A percentile compares a stretch with the other conserved stretches of the same genome.
Evolutionary conservation across 1,140 invertebrate species (phyloP).

Genomic region (Kradibia gibbosae): DNA sequence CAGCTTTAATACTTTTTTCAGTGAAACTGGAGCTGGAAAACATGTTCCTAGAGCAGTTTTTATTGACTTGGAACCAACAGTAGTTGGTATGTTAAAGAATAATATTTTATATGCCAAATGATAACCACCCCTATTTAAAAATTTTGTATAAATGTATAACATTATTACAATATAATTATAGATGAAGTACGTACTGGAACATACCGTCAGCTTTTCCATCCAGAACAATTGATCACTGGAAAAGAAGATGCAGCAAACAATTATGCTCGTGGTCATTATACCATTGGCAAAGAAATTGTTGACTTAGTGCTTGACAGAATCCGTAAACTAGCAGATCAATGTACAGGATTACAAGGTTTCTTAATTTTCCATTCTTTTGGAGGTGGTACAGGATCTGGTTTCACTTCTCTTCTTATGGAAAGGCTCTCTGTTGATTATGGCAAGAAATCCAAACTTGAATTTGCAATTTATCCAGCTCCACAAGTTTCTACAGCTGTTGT

Average conservation of each 20-base stretch:
- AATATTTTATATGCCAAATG: not conserved
- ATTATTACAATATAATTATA: slow-evolving; percentile 50
- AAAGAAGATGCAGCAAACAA: slow-evolving; percentile 55
- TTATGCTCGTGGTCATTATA: slow-evolving; percentile 71
- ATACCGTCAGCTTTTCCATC: slow-evolving; percentile 76
- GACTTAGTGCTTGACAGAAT: slow-evolving; percentile 77
- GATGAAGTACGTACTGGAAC: slow-evolving; percentile 75
- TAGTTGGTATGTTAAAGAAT: slow-evolving; percentile 65
- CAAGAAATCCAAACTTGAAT: slow-evolving; percentile 81
- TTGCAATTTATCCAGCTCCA: slow-evolving; percentile 80
- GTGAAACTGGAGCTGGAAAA: slow-evolving; percentile 70
- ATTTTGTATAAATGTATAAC: not conserved
- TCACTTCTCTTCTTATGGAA: slow-evolving; percentile 81
- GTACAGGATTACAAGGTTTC: slow-evolving; percentile 78
- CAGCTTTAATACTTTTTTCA: slow-evolving; percentile 77
- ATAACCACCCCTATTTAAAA: not conserved
- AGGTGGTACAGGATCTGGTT: slow-evolving; percentile 81
- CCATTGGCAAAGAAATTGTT: slow-evolving; percentile 82
- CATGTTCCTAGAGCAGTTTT: slow-evolving; percentile 67
- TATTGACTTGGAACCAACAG: slow-evolving; percentile 74
- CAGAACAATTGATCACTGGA: slow-evolving; percentile 78
- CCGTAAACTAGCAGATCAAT: slow-evolving; percentile 75
- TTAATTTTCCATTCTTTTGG: slow-evolving; percentile 85
- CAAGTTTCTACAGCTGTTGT: slow-evolving; percentile 84
- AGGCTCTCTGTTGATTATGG: slow-evolving; percentile 79